These are phyloP conservation scores for Drosophila persimilis DNA, from an alignment of 1,140 invertebrate species.

Conservation along the genomic window DNA sequence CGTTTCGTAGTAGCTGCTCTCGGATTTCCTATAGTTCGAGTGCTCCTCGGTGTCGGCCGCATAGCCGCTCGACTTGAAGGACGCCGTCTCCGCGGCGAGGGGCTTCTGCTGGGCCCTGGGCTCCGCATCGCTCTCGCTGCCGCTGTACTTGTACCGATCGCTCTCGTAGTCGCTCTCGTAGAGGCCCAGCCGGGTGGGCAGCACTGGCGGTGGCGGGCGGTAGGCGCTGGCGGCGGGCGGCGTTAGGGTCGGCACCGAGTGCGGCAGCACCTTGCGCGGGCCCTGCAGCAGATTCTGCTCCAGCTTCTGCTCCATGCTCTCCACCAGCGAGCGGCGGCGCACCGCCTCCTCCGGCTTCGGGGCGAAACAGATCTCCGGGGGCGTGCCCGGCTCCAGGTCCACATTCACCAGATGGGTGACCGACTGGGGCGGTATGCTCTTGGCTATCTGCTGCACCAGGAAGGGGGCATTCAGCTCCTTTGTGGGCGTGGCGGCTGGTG, in stretches of 20 bases:
- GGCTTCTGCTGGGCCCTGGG: constrained; percentile 84
- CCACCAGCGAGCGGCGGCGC: constrained; percentile 84
- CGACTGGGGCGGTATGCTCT: constrained; percentile 82
- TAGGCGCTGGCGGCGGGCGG: constrained; percentile 35
- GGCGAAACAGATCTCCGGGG: constrained; percentile 87
- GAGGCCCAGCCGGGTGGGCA: constrained; percentile 86
- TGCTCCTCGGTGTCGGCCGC: constrained; percentile 89
- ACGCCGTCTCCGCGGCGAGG: constrained; percentile 30
- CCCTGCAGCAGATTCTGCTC: constrained; percentile 85
- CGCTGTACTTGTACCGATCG: constrained; percentile 88
- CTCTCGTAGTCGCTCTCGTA: constrained; percentile 89
- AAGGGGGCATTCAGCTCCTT: constrained; percentile 84
- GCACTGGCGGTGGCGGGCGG: constrained; percentile 84
- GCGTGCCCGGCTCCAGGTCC: constrained; percentile 86
- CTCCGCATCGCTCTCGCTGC: constrained; percentile 87
- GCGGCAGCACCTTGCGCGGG: constrained; percentile 84
- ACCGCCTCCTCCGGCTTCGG: constrained; percentile 76
- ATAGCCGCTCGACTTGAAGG: constrained; percentile 86
- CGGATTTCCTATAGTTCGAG: constrained; percentile 78
- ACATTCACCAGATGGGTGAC: constrained; percentile 78
- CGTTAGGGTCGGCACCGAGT: constrained; percentile 83
- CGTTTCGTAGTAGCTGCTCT: constrained; percentile 65
- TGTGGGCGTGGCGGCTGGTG: constrained; percentile 62
- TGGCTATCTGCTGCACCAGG: constrained; percentile 83
- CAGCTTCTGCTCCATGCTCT: constrained; percentile 85